Evolutionary conservation across 2,113 vertebrate genomes (phyloP).

Genomic region (Clupea harengus): DNA sequence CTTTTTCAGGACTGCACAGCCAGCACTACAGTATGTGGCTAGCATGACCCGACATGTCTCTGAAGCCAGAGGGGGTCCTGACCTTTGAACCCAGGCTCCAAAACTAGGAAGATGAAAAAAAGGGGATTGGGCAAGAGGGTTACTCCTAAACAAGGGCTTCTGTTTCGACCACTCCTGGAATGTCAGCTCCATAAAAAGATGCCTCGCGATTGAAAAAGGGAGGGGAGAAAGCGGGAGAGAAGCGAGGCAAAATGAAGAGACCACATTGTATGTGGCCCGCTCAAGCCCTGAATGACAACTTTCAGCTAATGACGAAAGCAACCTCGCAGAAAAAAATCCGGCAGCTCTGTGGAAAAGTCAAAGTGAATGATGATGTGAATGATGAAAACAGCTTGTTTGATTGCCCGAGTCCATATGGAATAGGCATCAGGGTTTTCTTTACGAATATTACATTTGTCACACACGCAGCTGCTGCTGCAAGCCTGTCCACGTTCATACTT

Average conservation of each 20-base stretch:
- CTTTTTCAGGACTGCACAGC: conserved; percentile 63
- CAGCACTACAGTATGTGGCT: conserved; percentile 73
- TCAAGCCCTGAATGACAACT: not conserved
- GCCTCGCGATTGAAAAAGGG: conserved; percentile 53
- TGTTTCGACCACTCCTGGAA: conserved; percentile 73
- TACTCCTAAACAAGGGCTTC: conserved; percentile 76
- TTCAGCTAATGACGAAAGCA: conserved; percentile 9
- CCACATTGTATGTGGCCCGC: not conserved
- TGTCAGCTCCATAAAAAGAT: conserved; percentile 76
- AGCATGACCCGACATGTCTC: conserved; percentile 77
- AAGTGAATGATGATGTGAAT: not conserved
- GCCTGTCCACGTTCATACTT: not conserved
- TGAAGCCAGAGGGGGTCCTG: conserved; percentile 76
- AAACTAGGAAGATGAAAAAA: conserved; percentile 76
- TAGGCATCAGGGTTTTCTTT: not conserved
- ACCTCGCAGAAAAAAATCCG: not conserved
- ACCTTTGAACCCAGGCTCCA: conserved; percentile 74
- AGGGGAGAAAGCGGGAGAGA: conserved; percentile 25
- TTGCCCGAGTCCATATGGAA: not conserved
- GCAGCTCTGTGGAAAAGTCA: not conserved
- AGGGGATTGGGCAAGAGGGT: conserved; percentile 65
- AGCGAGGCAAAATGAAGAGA: conserved; percentile 31
- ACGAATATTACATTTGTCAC: conserved; percentile 13
- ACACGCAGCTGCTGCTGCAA: not conserved
- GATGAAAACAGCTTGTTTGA: conserved; percentile 6